These are phyloP conservation scores for Sycophaga agraensis DNA, from an alignment of 1,140 invertebrate genomes.

Conservation along the genomic window DNA sequence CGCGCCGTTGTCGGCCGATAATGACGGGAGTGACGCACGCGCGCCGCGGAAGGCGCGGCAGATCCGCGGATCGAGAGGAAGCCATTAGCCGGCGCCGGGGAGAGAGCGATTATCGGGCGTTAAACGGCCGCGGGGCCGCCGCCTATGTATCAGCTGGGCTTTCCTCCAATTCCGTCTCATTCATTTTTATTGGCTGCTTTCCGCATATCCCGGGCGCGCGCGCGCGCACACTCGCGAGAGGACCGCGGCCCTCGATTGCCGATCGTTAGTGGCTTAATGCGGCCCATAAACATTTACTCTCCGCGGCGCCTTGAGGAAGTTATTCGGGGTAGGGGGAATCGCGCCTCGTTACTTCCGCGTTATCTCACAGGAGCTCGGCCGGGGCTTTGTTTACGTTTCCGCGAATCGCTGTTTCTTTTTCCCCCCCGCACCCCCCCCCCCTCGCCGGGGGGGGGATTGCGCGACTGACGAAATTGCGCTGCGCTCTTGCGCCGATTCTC, in stretches of 20 bases:
- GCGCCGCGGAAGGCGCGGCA: too few species aligned
- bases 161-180: not conserved
- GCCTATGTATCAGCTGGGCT: not conserved
- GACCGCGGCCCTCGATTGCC: not conserved
- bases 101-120: too few species aligned
- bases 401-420: not conserved
- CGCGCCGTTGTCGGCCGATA: conserved; percentile 8
- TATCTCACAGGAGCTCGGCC: not conserved
- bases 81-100: too few species aligned
- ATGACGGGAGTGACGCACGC: conserved; percentile 2
- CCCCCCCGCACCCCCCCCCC: not conserved
- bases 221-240: not conserved
- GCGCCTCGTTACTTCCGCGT: not conserved
- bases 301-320: conserved; percentile 3
- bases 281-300: conserved; percentile 1
- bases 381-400: too few species aligned
- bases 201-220: too few species aligned
- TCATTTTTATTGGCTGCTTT: too few species aligned
- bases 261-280: too few species aligned
- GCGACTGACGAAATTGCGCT: too few species aligned
- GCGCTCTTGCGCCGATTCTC: too few species aligned
- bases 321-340: conserved; percentile 10
- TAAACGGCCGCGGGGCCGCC: too few species aligned
- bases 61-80: too few species aligned
- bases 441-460: too few species aligned